Percentiles rank a stretch among this genome's conserved stretches.
These are phyloP conservation scores for Terebella lapidaria DNA, from an alignment of 2,888 invertebrate species.

Conservation along the genomic window DNA sequence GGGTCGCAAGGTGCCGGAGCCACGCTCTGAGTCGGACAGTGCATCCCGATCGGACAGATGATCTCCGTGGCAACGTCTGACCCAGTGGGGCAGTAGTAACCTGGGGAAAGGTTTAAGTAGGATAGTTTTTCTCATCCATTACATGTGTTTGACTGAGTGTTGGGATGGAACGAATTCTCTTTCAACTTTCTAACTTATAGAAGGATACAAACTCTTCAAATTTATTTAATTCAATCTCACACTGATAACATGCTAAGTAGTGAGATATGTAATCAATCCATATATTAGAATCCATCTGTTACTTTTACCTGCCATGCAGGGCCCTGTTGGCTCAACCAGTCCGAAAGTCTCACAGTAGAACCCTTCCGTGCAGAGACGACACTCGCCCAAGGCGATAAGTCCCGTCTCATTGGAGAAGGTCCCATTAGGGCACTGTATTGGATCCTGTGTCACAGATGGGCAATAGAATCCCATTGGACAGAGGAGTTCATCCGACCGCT, in stretches of 20 bases:
- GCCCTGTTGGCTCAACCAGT: conserved; percentile 37
- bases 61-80: conserved; percentile 38
- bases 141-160: too few relatives aligned
- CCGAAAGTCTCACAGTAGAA: conserved; percentile 43
- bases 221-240: too few relatives aligned
- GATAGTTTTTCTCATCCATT: too few relatives aligned
- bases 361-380: conserved; percentile 38
- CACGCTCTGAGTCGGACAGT: conserved; percentile 42
- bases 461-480: conserved; percentile 44
- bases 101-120: conserved; percentile 21
- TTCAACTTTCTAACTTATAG: too few relatives aligned
- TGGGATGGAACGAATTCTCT: too few relatives aligned
- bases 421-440: conserved; percentile 41
- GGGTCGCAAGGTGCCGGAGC: conserved; percentile 36
- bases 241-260: too few relatives aligned
- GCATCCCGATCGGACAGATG: conserved; percentile 42
- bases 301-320: conserved; percentile 45
- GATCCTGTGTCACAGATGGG: conserved; percentile 33
- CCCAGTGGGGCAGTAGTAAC: conserved; percentile 48
- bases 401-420: conserved; percentile 44
- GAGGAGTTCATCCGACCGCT: conserved; percentile 28
- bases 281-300: too few relatives aligned
- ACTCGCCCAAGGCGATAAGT: conserved; percentile 30
- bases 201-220: too few relatives aligned
- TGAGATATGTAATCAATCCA: too few relatives aligned